Conservation (phyloP, 2,113 vertebrate genomes). For the Tachysurus fulvidraco region DNA sequence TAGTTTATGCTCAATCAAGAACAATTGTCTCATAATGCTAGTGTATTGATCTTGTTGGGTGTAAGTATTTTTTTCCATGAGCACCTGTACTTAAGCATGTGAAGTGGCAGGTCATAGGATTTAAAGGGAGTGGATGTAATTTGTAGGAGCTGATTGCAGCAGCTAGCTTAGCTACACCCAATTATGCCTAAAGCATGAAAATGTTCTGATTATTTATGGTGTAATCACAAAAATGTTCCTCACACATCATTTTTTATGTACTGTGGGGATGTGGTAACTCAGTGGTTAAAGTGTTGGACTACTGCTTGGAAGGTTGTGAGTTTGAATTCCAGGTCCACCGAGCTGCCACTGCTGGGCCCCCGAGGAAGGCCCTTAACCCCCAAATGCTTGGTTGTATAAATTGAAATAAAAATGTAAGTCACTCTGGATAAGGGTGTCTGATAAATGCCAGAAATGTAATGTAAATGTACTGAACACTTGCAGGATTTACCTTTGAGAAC, state of each 20-base stretch:
- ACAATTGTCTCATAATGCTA: background rate
- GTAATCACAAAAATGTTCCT: background rate
- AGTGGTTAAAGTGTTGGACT: too few species aligned
- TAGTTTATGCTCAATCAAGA: background rate
- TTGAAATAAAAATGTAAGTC: too few species aligned
- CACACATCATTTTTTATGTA: background rate
- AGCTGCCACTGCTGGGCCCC: too few species aligned
- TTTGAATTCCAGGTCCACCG: too few species aligned
- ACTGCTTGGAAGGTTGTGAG: too few species aligned
- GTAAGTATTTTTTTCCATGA: background rate
- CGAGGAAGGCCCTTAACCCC: too few species aligned
- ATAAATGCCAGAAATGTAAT: too few species aligned
- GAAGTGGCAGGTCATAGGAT: background rate
- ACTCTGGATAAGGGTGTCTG: too few species aligned
- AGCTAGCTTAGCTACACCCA: background rate
- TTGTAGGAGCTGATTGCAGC: background rate
- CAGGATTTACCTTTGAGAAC: constrained; percentile 54
- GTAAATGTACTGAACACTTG: background rate
- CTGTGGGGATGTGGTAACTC: too few species aligned
- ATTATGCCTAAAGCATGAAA: background rate
- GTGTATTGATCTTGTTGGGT: background rate
- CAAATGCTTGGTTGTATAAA: too few species aligned
- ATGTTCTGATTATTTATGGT: background rate
- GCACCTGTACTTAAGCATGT: background rate
- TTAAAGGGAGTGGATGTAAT: background rate